phyloP scores from a whole-genome alignment of 2,888 invertebrate species.

The Mythimna albipuncta region DNA sequence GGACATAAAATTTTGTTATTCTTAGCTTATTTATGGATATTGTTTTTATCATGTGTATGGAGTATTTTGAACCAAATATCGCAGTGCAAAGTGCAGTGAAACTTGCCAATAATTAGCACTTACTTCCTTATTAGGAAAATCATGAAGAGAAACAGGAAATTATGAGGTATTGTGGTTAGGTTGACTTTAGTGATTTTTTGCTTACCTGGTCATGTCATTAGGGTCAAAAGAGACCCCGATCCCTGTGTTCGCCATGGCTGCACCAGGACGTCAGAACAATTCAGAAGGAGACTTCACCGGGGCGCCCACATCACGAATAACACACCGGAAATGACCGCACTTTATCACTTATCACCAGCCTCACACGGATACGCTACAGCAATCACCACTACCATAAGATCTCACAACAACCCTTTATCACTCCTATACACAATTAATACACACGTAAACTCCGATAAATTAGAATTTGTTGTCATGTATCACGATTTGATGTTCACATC shows the following conservation, averaged over 20 bases:
- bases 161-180: slow-evolving; percentile 8
- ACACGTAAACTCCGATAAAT: slow-evolving; percentile 74
- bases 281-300: slow-evolving; percentile 73
- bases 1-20: background rate
- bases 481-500: slow-evolving; percentile 86
- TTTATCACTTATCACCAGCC: slow-evolving; percentile 75
- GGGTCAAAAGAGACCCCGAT: slow-evolving; percentile 93
- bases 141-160: slow-evolving; percentile 17
- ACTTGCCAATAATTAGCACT: background rate
- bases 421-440: slow-evolving; percentile 59
- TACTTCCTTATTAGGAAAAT: slow-evolving; percentile 7
- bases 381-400: slow-evolving; percentile 62
- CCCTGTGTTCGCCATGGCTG: slow-evolving; percentile 86
- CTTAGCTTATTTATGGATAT: background rate
- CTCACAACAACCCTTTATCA: slow-evolving; percentile 62
- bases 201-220: slow-evolving; percentile 92
- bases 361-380: slow-evolving; percentile 58
- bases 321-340: slow-evolving; percentile 78
- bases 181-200: slow-evolving; percentile 22
- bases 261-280: slow-evolving; percentile 69
- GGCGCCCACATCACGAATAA: slow-evolving; percentile 74
- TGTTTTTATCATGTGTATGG: background rate
- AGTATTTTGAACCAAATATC: background rate
- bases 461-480: slow-evolving; percentile 87
- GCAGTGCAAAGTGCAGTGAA: slow-evolving; percentile 1